These are phyloP conservation scores for Pampusana beccarii DNA, from an alignment of 2,113 vertebrate species.

Conservation along the genomic window DNA sequence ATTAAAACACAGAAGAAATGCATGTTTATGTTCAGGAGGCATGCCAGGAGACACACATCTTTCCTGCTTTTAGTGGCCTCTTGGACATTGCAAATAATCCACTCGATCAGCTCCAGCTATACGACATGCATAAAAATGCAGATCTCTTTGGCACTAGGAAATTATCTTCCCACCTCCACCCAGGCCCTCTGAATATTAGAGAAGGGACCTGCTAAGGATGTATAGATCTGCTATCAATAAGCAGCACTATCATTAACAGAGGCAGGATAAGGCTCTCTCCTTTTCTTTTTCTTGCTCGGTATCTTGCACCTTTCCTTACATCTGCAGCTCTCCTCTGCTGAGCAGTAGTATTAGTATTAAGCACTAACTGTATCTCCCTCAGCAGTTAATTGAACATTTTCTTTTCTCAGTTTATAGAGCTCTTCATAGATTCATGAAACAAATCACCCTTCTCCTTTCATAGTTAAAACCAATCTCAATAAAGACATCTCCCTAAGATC, in stretches of 20 bases:
- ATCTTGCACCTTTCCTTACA: background rate
- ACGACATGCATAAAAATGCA: background rate
- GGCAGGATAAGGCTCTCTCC: background rate
- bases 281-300: background rate
- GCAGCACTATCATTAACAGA: background rate
- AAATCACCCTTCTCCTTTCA: constrained; percentile 45
- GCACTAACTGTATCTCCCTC: background rate
- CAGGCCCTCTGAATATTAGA: background rate
- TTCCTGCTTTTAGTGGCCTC: background rate
- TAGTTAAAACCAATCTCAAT: constrained; percentile 32
- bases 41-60: background rate
- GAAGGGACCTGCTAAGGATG: background rate
- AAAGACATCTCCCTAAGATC: constrained; percentile 55
- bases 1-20: background rate
- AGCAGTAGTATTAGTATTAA: background rate
- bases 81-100: background rate
- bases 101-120: background rate
- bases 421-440: constrained; percentile 56
- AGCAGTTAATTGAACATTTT: constrained; percentile 65
- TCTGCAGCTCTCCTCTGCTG: background rate
- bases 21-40: background rate
- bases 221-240: background rate
- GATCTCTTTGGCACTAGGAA: background rate
- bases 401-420: constrained; percentile 34
- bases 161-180: background rate